Evolutionary conservation across 2,113 vertebrate species (phyloP), one percentile per base, ranked within the genome.

Genomic region (Andinoacara biseriatus): DNA sequence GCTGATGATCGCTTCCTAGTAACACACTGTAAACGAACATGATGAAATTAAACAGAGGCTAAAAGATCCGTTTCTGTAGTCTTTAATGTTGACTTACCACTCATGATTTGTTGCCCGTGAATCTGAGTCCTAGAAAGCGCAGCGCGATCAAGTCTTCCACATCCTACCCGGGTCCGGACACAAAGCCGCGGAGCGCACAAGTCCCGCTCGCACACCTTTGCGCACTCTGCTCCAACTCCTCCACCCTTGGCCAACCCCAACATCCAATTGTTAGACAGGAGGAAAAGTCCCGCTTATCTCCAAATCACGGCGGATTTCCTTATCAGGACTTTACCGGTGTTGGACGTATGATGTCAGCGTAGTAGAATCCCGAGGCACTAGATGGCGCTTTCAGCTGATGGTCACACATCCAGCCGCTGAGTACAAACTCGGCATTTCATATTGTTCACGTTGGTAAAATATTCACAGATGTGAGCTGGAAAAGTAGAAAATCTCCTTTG

Each of bases 11-110:
- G 6, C 9, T 49, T 31, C 78, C n/a, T 59, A 8, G 10, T 57
- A 17, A 15, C 22, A n/a, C 1, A 10, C 31, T 26, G 10, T 8
- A 26, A 33, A 6, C 31, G 1, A 18, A 54, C 10, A 29, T 40
- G 7, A 20, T n/a, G 3, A 3, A 6, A 3, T 15, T 31, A 29
- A 46, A 58, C 52, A 40, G 5, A 11, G 8, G 4, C n/a, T 20
- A 29, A 20, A 43, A 69, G 1, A 29, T 31, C 3, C 18, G 43
- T 31, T 67, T 29, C 24, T 20, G 10, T 35, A 26, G 13, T 35
- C 3, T 57, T 8, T 77, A 63, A 87, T 7, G 15, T 40, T 10
- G 4, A 17, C 91, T 91, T 52, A 94, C 93, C 92, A 5, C 93
- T 94, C 93, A 94, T 94, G 60, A 80, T 29, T 77, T 29, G n/a